Evolutionary conservation across 2,113 vertebrate species (phyloP), one percentile per base, ranked within the genome.

Genomic region (Columba livia): DNA sequence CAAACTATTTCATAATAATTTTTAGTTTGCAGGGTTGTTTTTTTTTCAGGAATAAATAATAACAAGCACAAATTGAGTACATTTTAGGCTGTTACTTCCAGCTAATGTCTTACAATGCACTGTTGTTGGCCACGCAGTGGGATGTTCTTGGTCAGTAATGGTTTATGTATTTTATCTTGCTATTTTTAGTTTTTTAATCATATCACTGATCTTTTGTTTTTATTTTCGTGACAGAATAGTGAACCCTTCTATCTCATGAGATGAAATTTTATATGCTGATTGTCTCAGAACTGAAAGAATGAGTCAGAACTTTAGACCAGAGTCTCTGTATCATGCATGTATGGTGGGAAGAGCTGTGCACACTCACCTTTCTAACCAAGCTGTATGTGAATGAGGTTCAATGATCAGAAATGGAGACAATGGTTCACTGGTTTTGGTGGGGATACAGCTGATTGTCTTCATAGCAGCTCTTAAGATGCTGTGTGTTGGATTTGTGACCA

Each of bases 71-170:
- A 60, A n/a, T 19, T 54, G 12, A 11, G 3, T 81, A 79, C 71
- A 34, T 90, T 84, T 84, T 75, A 83, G 71, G 31, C 47, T 77
- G 21, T 60, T 77, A 4, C 26, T 83, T 95, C n/a, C 62, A 90
- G 6, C 25, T 77, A 56, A 21, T 44, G 10, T 12, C 25, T 38
- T 89, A 17, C 25, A 62, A 26, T 10, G 18, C 18, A 12, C 38
- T 67, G 38, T 26, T 86, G 10, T 14, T 81, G 44, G 47, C n/a
- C 32, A 61, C 36, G 60, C 40, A 75, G 28, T 26, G 18, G 44
- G 34, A 21, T 50, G 50, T 29, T 65, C 56, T 81, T 34, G 51
- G 34, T 79, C 61, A 53, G 36, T 72, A 60, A 25, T 7, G 12
- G 42, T 50, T 79, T 88, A 36, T 73, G 6, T 89, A 28, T 51